Evolutionary conservation across 1,140 invertebrate species (phyloP), one percentile per base, ranked within the genome.

Genomic region (Mesaphorura yosii): DNA sequence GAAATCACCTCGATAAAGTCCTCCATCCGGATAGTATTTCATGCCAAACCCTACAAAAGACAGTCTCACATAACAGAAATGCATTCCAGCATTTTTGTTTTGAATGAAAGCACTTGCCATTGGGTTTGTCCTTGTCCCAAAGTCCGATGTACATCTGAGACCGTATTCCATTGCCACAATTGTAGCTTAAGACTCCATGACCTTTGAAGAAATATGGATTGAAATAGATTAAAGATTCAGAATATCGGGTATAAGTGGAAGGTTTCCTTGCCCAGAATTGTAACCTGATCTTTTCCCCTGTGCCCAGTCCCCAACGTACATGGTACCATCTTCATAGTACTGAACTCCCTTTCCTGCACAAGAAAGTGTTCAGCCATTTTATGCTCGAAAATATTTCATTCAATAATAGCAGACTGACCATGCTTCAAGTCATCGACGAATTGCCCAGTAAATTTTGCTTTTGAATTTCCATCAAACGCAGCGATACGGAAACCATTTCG

Each of bases 1-100:
- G 72, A 78, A 84, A 48, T 76, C 70, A 6, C 82, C 83, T 47
- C 77, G 71, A 58, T 80, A 82, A 28, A 75, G 70, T 42, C 72
- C 70, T 2, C 73, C 74, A 48, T 79, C 72, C n/a, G 68, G 63
- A 58, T 75, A 79, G 59, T 75, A 74, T 29, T 68, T 63, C 60
- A 72, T 66, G 3, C 78, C 78, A 22, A 71, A 65, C 20, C 78
- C n/a, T n/a, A n/a, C n/a, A n/a, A n/a, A n/a, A n/a, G n/a, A n/a
- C n/a, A n/a, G n/a, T n/a, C n/a, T n/a, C n/a, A n/a, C n/a, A n/a
- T n/a, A n/a, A n/a, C n/a, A n/a, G n/a, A n/a, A n/a, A n/a, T n/a
- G n/a, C n/a, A n/a, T n/a, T n/a, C n/a, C n/a, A n/a, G n/a, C n/a
- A n/a, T n/a, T n/a, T n/a, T n/a, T n/a, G n/a, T n/a, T n/a, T n/a